Evolutionary conservation across 2,888 invertebrate genomes (phyloP).

Genomic region (Sphecodes monilicornis): DNA sequence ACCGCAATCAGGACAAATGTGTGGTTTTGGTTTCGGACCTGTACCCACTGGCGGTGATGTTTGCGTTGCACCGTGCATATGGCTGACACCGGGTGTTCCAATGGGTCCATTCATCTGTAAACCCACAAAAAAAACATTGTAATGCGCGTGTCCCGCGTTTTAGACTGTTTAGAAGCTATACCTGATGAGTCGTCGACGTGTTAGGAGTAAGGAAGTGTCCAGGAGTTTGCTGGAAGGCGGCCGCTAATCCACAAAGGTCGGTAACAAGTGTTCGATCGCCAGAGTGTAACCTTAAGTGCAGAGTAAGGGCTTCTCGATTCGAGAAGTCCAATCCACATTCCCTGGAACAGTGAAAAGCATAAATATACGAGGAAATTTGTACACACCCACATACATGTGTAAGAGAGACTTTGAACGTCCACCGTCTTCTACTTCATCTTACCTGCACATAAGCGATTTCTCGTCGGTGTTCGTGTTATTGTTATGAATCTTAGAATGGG

Average conservation of each 20-base stretch:
- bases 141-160: conserved; percentile 6
- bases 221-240: conserved; percentile 89
- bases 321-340: conserved; percentile 89
- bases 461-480: conserved; percentile 84
- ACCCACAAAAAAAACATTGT: conserved; percentile 24
- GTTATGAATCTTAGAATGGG: conserved; percentile 86
- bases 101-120: conserved; percentile 83
- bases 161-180: conserved; percentile 55
- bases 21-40: conserved; percentile 89
- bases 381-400: background rate
- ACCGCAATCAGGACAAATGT: conserved; percentile 92
- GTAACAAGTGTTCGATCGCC: conserved; percentile 93
- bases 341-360: conserved; percentile 75
- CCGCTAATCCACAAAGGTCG: conserved; percentile 92
- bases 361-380: background rate
- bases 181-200: conserved; percentile 82
- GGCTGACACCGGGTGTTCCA: conserved; percentile 81
- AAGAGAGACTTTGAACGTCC: background rate
- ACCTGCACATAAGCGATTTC: conserved; percentile 85
- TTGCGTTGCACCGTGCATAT: conserved; percentile 83
- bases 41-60: conserved; percentile 83
- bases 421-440: conserved; percentile 8
- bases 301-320: conserved; percentile 90
- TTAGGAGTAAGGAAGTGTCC: conserved; percentile 86
- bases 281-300: conserved; percentile 92